Evolutionary conservation across 2,113 vertebrate genomes (phyloP), one percentile per base, ranked within the genome.

Genomic region (Acanthisitta chloris): DNA sequence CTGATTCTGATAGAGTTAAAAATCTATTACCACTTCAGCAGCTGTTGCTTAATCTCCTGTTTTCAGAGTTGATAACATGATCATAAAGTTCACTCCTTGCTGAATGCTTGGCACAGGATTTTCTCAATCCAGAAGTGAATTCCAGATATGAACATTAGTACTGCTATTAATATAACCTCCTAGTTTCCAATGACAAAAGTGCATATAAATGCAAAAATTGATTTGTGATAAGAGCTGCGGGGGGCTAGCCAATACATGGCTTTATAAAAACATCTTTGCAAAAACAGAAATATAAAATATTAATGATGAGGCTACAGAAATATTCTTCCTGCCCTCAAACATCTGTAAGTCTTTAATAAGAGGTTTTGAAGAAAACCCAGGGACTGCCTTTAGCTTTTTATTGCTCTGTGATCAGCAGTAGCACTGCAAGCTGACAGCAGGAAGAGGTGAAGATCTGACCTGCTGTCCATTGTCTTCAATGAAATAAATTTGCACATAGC

Each of bases 21-120:
- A 93, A 90, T 81, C 72, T 93, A 89, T 93, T 96, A 87, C 89
- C 80, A 88, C 90, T 97, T 97, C 88, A 84, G 69, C 1, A 5
- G 62, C 48, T 96, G 40, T 92, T 96, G 83, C 87, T 94, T 97
- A 97, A 91, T 79, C 86, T 97, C 88, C 86, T 54, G 69, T 94
- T 97, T 95, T 89, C 92, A 88, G 91, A 81, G 89, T 16, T 94
- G 97, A 97, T 97, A 98, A 97, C 86, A 94, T 0, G 26, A 92
- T 81, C 96, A 94, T 97, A 96, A 97, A 97, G 92, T 97, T 97
- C 86, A 55, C 88, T 95, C 80, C 86, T 91, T 90, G 84, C 69
- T 96, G 82, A 96, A 94, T 0, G 3, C 45, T 86, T 86, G 94
- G 92, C 91, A 90, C 94, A 92, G 86, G 74, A 86, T 81, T 95